Conservation (phyloP, 1,140 invertebrate species). For the Ceratina calcarata region DNA sequence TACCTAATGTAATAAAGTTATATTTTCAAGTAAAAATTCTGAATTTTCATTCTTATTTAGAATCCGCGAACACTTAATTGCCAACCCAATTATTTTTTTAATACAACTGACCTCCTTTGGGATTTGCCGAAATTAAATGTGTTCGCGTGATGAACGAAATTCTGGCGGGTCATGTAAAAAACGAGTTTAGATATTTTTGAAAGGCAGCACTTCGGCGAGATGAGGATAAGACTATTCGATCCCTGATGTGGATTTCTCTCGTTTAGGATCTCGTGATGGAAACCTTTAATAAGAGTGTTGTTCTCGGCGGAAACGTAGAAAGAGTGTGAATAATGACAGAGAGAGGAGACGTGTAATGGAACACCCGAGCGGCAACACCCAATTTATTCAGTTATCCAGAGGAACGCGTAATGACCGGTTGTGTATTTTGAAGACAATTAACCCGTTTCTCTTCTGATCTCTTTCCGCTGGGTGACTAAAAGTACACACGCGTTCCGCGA, state of each 20-base stretch:
- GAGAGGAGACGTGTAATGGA: not conserved
- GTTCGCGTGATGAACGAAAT: too few relatives aligned
- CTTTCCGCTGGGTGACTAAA: conserved; percentile 1
- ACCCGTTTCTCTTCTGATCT: conserved; percentile 33
- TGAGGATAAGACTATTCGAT: too few relatives aligned
- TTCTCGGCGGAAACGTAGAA: conserved; percentile 1
- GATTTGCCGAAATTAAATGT: too few relatives aligned
- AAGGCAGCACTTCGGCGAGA: too few relatives aligned
- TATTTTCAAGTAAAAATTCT: too few relatives aligned
- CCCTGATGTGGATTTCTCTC: not conserved
- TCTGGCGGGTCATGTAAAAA: too few relatives aligned
- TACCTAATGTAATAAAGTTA: too few relatives aligned
- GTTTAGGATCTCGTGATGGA: conserved; percentile 2
- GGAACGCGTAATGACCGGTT: conserved; percentile 23
- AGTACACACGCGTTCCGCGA: not conserved
- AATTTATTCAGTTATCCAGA: conserved; percentile 34
- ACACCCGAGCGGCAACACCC: not conserved
- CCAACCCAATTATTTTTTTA: too few relatives aligned
- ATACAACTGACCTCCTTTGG: too few relatives aligned
- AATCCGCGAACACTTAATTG: too few relatives aligned
- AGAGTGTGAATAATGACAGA: not conserved
- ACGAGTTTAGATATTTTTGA: too few relatives aligned
- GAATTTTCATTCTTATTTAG: too few relatives aligned
- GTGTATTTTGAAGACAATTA: conserved; percentile 38
- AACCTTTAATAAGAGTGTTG: not conserved